Evolutionary conservation across 2,113 vertebrate genomes (phyloP).

Genomic region (Campylomormyrus numenius): DNA sequence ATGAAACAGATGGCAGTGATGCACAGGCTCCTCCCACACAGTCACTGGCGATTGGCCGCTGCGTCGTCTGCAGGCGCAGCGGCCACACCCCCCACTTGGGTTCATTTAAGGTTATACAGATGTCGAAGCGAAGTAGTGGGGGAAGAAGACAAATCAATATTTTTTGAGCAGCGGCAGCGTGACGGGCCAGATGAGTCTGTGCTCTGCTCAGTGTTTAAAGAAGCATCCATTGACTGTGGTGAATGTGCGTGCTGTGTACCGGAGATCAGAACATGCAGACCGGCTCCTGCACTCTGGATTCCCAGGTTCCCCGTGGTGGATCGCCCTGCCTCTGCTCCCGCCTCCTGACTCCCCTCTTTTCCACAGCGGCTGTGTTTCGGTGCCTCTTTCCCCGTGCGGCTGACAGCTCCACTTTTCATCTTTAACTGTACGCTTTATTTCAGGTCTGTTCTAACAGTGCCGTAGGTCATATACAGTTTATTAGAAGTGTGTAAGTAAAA

Average conservation of each 20-base stretch:
- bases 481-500: slow-evolving; percentile 99
- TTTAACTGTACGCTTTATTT: slow-evolving; percentile 64
- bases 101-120: neutral
- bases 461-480: slow-evolving; percentile 68
- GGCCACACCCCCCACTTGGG: neutral
- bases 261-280: neutral
- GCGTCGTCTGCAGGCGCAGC: neutral
- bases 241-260: neutral
- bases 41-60: neutral
- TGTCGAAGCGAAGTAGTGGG: neutral
- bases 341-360: neutral
- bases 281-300: neutral
- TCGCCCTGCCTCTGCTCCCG: neutral
- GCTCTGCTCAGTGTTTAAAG: neutral
- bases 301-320: neutral
- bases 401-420: slow-evolving; percentile 36
- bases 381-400: slow-evolving; percentile 29
- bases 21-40: neutral
- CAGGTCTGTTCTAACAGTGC: slow-evolving; percentile 63
- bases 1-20: neutral
- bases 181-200: neutral
- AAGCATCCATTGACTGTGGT: neutral
- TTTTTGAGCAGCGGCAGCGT: neutral
- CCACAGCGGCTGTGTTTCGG: neutral
- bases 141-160: neutral